Percentiles rank a stretch among this genome's conserved stretches.
These are phyloP conservation scores for Metellina segmentata DNA, from an alignment of 2,888 invertebrate species.

Conservation along the genomic window DNA sequence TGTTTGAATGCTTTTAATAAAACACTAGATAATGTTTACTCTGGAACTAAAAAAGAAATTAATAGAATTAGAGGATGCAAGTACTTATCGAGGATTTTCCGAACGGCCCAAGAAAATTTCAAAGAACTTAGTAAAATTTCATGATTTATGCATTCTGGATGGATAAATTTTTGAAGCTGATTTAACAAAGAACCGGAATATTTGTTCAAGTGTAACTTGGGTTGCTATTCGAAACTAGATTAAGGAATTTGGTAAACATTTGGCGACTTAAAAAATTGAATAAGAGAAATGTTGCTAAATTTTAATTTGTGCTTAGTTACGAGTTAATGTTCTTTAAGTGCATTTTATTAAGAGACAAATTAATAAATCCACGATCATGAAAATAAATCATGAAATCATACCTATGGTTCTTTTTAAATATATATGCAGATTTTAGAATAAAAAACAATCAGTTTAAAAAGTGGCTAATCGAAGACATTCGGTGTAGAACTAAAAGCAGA, in stretches of 20 bases:
- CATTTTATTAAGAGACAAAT: not conserved
- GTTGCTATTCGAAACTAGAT: constrained; percentile 3
- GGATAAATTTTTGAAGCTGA: not conserved
- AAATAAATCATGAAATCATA: no score
- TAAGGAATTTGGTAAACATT: not conserved
- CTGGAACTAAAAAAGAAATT: not conserved
- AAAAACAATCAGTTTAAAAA: not conserved
- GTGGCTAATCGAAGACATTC: not conserved
- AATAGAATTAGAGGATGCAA: not conserved
- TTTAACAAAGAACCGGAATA: not conserved
- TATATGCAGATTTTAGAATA: no score
- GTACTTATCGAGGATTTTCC: no score
- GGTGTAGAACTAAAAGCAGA: not conserved
- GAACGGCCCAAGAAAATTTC: not conserved
- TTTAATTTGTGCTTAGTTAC: constrained; percentile 10
- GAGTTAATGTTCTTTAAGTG: not conserved
- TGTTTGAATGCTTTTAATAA: not conserved
- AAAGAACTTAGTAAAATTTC: not conserved
- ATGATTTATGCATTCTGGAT: not conserved
- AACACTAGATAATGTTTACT: not conserved
- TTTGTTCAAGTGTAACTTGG: not conserved
- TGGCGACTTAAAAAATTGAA: not conserved
- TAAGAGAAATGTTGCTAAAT: not conserved
- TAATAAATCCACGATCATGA: not conserved
- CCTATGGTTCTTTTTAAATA: no score